Evolutionary conservation across 2,797 vertebrate genomes (phyloP), one percentile per base, ranked within the genome.

Genomic region (Mormyrops attenuatus): DNA sequence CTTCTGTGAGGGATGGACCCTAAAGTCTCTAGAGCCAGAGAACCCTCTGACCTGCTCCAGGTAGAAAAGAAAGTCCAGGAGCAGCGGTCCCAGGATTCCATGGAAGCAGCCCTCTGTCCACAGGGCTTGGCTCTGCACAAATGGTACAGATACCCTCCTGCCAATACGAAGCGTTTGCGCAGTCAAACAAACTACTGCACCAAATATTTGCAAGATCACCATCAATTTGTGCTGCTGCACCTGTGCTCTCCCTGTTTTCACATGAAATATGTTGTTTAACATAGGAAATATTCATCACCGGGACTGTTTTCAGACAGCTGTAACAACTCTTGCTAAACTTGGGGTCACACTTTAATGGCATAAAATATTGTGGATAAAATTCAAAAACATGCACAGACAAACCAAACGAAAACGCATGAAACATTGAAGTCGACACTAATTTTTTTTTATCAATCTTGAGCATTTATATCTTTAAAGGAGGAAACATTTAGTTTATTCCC

Each of bases 261-360:
- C 34, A 55, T 30, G 20, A 26, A 69, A 69, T 22, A 22, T n/a
- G 44, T 4, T 34, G 22, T 89, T 57, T 52, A 34, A 86, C 53
- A 85, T 66, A 20, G 44, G 3, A 84, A 89, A 44, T 66, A 20
- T 57, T 22, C n/a, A 20, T 55, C 41, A 30, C 20, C 60, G 44
- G 41, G n/a, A 89, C 49, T 63, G 26, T 85, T 49, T 63, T 85
- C 57, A 3, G 30, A n/a, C 44, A 30, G 88, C 80, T 89, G 80
- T 20, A 89, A 20, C 22, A 60, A 38, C 41, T 66, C 86, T 44
- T 49, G 55, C 53, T 85, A 89, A 63, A 60, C 57, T 57, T 8
- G 7, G 44, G 38, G 88, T 84, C 77, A 22, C 77, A 20, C 7
- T 53, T 89, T 85, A 53, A 11, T 1, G 4, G 30, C 13, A 17